phyloP scores from a whole-genome alignment of 2,888 invertebrate species.

The Deroplatys truncata region DNA sequence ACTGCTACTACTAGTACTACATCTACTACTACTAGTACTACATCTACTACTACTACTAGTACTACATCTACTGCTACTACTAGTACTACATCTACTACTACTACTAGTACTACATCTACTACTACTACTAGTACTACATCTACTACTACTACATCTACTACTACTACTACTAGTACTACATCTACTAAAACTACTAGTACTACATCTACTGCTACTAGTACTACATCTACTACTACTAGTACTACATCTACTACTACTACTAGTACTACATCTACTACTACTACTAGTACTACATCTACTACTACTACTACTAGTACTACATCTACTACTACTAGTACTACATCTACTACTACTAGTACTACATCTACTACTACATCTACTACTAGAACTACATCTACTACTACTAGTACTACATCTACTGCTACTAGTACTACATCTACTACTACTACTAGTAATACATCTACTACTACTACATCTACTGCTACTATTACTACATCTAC shows the following conservation, averaged over 20 bases:
- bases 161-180: not conserved
- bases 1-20: no score
- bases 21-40: no score
- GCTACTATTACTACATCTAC: not conserved
- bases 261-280: not conserved
- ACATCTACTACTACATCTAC: not conserved
- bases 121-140: not conserved
- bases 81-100: no score
- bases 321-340: not conserved
- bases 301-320: not conserved
- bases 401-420: not conserved
- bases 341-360: not conserved
- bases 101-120: not conserved
- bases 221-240: not conserved
- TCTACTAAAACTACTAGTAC: not conserved
- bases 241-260: not conserved
- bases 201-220: not conserved
- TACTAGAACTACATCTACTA: not conserved
- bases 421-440: not conserved
- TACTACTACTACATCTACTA: not conserved
- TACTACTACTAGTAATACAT: not conserved
- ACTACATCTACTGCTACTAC: no score
- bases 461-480: not conserved
- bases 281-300: not conserved
- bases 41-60: no score